Percentiles rank a stretch among this genome's conserved stretches.
phyloP scores from a whole-genome alignment of 2,888 invertebrate species.

The Agriopis aurantiaria region DNA sequence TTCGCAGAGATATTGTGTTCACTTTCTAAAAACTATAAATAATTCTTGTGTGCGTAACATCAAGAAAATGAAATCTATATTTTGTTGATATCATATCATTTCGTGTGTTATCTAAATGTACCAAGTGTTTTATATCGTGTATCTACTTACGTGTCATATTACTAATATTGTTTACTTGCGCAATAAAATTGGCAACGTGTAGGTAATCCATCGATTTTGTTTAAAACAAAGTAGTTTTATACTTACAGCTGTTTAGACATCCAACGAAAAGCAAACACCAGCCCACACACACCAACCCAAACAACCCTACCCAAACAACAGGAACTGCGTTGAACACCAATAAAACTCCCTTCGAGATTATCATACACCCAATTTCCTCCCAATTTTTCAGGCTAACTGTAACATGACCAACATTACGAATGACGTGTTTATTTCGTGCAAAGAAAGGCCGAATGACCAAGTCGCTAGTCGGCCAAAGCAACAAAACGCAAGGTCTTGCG shows the following conservation, averaged over 20 bases:
- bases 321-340: slow-evolving; percentile 4
- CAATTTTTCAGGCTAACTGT: neutral
- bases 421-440: slow-evolving; percentile 55
- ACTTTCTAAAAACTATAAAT: slow-evolving; percentile 46
- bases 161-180: slow-evolving; percentile 26
- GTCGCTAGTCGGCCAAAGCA: slow-evolving; percentile 54
- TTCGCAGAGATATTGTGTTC: slow-evolving; percentile 48
- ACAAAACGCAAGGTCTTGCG: slow-evolving; percentile 66
- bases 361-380: neutral
- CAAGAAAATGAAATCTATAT: slow-evolving; percentile 41
- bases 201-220: neutral
- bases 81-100: slow-evolving; percentile 18
- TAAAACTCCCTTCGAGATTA: neutral
- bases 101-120: slow-evolving; percentile 53
- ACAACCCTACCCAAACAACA: neutral
- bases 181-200: neutral
- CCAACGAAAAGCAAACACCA: neutral
- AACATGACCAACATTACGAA: slow-evolving; percentile 38
- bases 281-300: neutral
- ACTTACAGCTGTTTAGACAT: neutral
- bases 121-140: slow-evolving; percentile 37
- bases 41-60: slow-evolving; percentile 49
- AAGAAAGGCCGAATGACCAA: slow-evolving; percentile 59
- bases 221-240: neutral
- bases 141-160: slow-evolving; percentile 2